Base-by-base conservation (phyloP, 1,140 invertebrate genomes). In the Acromyrmex echinatior region DNA sequence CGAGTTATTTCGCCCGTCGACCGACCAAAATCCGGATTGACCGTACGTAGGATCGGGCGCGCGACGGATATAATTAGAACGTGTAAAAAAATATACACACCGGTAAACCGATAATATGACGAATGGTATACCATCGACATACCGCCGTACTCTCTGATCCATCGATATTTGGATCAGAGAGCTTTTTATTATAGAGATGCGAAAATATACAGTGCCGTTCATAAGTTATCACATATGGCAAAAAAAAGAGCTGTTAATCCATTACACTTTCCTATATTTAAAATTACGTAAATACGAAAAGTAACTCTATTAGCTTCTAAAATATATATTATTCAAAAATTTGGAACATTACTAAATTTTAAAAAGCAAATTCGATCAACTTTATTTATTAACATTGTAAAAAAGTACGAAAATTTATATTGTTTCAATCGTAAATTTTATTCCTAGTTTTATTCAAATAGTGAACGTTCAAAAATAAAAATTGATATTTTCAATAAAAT, bases 11-110 rank as follows among this genome's bases (percentile, higher is more conserved):
- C 68, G 35, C 70, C 62, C 66, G 49, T 53, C 86, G 49, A 28
- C 68, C 49, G 71, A 68, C 81, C 73, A 65, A 86, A 86, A 86
- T 87, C 73, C 81, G 28, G 51, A 87, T 73, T 84, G 86, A 63
- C 78, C 51, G 66, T 68, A 56, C 14, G 51, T 39, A 79, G 76
- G 53, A 58, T 35, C 60, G 66, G 31, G 56, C 56, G 39, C 39
- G 39, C 39, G 80, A 81, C 39, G 66, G 86, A 84, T 84, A 87
- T 87, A 70, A 87, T 87, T 87, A 85, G 86, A 87, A 76, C 70
- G 77, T 60, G 79, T 73, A 73, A 86, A 86, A 78, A 86, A 86
- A 86, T 77, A 78, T 68, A 79, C 82, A 70, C 49, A 18, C 9
- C 62, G 74, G 82, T 77, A 86, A 86, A 78, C 82, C 74, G 63